Evolutionary conservation across 2,113 vertebrate genomes (phyloP).

Genomic region (Trogon surrucura): DNA sequence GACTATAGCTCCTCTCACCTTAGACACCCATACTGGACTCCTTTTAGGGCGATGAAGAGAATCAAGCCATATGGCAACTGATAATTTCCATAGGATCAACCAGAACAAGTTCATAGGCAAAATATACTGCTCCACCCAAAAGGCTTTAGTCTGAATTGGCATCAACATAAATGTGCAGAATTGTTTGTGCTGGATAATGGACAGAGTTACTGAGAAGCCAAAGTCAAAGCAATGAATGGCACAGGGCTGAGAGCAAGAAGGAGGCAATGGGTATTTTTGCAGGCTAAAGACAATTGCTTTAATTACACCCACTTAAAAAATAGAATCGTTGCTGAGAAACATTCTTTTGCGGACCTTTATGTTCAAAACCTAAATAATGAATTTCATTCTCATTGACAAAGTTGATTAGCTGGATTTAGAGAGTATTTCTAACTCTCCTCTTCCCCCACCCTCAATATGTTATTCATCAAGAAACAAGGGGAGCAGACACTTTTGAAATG

Average conservation of each 20-base stretch:
- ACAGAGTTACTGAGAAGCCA: background rate
- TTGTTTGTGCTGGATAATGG: background rate
- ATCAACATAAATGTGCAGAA: background rate
- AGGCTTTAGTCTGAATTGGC: background rate
- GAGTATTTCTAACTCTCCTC: background rate
- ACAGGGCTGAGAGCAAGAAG: background rate
- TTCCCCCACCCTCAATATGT: background rate
- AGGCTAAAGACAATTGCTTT: slow-evolving; percentile 6
- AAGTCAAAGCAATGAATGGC: background rate
- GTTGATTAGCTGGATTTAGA: background rate
- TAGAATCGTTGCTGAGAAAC: background rate
- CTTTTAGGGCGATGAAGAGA: background rate
- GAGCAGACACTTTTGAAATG: background rate
- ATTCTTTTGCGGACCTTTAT: background rate
- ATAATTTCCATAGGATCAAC: background rate
- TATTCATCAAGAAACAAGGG: background rate
- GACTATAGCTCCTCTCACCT: background rate
- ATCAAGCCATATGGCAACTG: background rate
- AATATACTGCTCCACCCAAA: background rate
- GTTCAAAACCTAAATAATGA: background rate
- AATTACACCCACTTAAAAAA: background rate
- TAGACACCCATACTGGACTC: background rate
- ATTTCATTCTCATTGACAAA: background rate
- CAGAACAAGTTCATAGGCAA: background rate
- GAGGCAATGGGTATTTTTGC: background rate